Percentiles rank a stretch among this genome's conserved stretches.
These are phyloP conservation scores for Peromyscus melanophrys DNA, from an alignment of 2,797 vertebrate species.

Conservation along the genomic window DNA sequence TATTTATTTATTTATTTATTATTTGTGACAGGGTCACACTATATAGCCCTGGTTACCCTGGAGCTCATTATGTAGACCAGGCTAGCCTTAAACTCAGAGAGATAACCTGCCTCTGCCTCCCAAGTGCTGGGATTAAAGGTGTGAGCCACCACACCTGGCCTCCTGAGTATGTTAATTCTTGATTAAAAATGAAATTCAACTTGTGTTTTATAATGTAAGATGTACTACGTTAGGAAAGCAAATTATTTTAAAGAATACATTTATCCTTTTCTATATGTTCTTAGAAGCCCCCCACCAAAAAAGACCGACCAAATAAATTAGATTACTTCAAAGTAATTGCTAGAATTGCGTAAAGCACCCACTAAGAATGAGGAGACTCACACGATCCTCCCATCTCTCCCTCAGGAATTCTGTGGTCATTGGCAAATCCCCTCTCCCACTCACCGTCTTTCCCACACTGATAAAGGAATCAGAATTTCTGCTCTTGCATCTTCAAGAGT, in stretches of 20 bases:
- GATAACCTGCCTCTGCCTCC: background rate
- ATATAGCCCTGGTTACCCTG: background rate
- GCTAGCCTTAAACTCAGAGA: too few relatives aligned
- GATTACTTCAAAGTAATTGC: background rate
- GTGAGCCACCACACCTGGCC: background rate
- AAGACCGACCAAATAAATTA: background rate
- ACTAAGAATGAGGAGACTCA: background rate
- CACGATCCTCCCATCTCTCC: background rate
- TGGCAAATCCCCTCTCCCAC: background rate
- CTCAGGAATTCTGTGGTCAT: background rate
- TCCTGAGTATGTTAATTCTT: background rate
- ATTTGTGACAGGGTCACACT: background rate
- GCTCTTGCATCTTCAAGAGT: background rate
- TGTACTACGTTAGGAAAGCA: background rate
- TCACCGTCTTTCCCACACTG: background rate
- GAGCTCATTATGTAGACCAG: background rate
- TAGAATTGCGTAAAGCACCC: background rate
- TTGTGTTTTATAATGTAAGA: background rate
- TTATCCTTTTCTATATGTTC: constrained; percentile 30
- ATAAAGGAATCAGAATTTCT: background rate
- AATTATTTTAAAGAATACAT: constrained; percentile 26
- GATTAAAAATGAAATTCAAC: constrained; percentile 20
- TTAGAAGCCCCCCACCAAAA: background rate
- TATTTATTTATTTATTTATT: background rate
- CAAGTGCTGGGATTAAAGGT: background rate